Conservation (phyloP, 2,797 vertebrate species). For the Diplodus sargus region DNA sequence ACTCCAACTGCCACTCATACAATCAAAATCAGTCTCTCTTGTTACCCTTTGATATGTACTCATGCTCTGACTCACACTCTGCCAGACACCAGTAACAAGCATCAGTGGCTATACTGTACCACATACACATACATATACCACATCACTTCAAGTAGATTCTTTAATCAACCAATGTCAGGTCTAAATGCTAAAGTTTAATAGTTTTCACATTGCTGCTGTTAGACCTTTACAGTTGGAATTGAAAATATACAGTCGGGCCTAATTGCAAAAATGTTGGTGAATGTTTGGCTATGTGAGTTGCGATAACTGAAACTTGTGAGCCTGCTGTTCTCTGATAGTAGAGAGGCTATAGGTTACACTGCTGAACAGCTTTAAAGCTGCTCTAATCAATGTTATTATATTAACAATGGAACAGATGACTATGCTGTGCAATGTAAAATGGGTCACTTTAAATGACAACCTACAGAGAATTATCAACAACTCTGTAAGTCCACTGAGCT, state of each 20-base stretch:
- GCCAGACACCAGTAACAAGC: slow-evolving; percentile 50
- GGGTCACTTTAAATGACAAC: no score
- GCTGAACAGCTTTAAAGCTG: no score
- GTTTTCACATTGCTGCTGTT: background rate
- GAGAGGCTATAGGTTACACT: no score
- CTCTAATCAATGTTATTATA: no score
- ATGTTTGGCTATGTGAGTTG: background rate
- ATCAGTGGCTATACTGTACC: slow-evolving; percentile 17
- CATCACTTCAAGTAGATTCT: slow-evolving; percentile 16
- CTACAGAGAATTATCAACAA: no score
- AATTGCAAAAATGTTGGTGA: background rate
- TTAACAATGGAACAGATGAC: no score
- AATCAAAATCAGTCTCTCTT: slow-evolving; percentile 63
- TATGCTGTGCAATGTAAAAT: no score
- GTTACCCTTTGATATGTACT: slow-evolving; percentile 65
- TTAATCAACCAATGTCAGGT: slow-evolving; percentile 2
- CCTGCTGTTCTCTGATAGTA: no score
- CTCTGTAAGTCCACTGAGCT: no score
- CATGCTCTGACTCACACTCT: slow-evolving; percentile 42
- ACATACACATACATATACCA: background rate
- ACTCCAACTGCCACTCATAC: slow-evolving; percentile 59
- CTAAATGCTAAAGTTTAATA: background rate
- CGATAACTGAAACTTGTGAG: background rate
- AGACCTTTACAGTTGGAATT: background rate
- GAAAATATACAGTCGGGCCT: background rate